Evolutionary conservation across 1,140 invertebrate species (phyloP).

Genomic region (Microplitis demolitor): DNA sequence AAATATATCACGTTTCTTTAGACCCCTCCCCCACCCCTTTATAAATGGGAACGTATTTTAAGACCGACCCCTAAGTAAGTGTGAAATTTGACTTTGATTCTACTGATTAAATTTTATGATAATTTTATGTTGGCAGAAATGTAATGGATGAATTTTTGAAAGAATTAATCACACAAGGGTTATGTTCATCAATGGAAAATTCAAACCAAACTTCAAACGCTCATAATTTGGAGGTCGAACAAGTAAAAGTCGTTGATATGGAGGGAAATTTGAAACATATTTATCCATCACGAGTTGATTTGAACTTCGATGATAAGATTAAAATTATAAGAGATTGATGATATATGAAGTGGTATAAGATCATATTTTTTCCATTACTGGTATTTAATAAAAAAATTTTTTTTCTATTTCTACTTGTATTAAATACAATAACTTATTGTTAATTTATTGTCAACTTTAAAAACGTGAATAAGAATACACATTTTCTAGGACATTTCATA

Average conservation of each 20-base stretch:
- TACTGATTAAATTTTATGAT: neutral
- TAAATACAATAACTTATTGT: no score
- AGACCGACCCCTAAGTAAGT: no score
- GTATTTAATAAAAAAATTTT: no score
- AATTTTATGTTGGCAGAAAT: constrained; percentile 47
- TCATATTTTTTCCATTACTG: neutral
- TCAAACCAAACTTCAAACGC: constrained; percentile 24
- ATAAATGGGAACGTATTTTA: no score
- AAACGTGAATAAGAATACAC: no score
- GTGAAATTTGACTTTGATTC: no score
- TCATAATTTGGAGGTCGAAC: constrained; percentile 64
- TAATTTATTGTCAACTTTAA: no score
- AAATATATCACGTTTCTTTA: no score
- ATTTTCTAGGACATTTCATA: no score
- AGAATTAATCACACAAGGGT: constrained; percentile 65
- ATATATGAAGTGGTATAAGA: no score
- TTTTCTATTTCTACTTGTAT: no score
- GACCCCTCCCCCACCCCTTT: no score
- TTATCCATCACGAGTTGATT: constrained; percentile 79
- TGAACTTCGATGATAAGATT: constrained; percentile 62
- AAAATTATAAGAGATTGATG: constrained; percentile 49
- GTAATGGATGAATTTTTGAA: constrained; percentile 72
- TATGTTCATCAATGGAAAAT: constrained; percentile 50
- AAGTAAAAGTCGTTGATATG: constrained; percentile 73
- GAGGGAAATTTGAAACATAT: constrained; percentile 73